Evolutionary conservation across 2,888 invertebrate species (phyloP).

Genomic region (Portevinia maculata): DNA sequence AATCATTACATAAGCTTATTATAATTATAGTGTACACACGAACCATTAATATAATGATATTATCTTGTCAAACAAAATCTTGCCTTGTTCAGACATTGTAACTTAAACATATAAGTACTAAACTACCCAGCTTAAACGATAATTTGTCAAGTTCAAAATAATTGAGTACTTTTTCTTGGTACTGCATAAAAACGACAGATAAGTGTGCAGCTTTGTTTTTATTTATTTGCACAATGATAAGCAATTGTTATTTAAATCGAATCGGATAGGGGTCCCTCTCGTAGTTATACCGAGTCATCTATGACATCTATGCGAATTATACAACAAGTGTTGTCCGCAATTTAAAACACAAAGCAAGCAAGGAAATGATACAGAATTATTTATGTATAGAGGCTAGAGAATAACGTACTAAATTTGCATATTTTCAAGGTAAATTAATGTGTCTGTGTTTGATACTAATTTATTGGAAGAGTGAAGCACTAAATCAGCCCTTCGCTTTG

Average conservation of each 20-base stretch:
- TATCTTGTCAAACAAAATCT: neutral
- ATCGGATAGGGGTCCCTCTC: conserved; percentile 6
- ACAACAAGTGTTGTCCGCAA: conserved; percentile 29
- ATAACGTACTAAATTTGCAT: conserved; percentile 9
- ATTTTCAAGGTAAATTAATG: conserved; percentile 30
- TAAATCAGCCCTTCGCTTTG: conserved; percentile 16
- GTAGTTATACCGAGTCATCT: conserved; percentile 9
- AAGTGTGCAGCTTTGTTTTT: conserved; percentile 9
- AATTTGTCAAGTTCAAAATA: conserved; percentile 63
- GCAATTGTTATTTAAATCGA: conserved; percentile 28
- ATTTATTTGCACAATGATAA: conserved; percentile 23
- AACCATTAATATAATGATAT: conserved; percentile 12
- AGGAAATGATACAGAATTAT: conserved; percentile 29
- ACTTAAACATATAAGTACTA: conserved; percentile 6
- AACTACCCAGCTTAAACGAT: conserved; percentile 11
- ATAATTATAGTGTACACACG: conserved; percentile 38
- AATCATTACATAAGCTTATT: conserved; percentile 36
- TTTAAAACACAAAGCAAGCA: conserved; percentile 17
- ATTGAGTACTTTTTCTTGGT: conserved; percentile 24
- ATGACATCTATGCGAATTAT: conserved; percentile 9
- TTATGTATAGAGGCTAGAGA: neutral
- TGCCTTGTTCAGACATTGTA: neutral
- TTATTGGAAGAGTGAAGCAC: conserved; percentile 34
- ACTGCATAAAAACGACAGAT: conserved; percentile 25
- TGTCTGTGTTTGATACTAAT: conserved; percentile 18